phyloP scores from a whole-genome alignment of 1,140 invertebrate species.

The Goniozus legneri region DNA sequence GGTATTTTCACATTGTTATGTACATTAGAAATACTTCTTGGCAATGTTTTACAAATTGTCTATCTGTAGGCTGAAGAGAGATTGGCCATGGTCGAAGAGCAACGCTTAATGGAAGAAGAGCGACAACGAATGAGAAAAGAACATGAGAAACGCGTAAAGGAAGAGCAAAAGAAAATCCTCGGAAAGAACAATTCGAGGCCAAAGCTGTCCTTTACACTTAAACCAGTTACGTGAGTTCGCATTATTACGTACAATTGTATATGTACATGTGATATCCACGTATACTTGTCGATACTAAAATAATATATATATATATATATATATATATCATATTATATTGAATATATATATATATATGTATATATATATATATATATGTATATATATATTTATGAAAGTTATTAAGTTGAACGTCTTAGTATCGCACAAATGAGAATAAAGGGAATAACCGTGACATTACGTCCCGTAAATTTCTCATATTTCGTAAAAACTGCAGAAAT shows the following conservation, averaged over 20 bases:
- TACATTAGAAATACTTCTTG: background rate
- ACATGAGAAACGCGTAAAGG: conserved; percentile 85
- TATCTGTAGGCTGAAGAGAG: conserved; percentile 85
- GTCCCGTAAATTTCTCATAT: too few species aligned
- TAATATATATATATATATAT: too few species aligned
- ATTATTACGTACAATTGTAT: conserved; percentile 43
- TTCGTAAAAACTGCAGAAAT: conserved; percentile 20
- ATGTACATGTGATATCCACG: conserved; percentile 48
- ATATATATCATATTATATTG: too few species aligned
- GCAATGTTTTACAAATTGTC: background rate
- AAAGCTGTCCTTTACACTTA: conserved; percentile 88
- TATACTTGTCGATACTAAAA: conserved; percentile 37
- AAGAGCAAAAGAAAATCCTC: conserved; percentile 94
- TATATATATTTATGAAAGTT: too few species aligned
- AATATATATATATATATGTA: too few species aligned
- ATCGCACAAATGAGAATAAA: too few species aligned
- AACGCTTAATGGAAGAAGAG: conserved; percentile 93
- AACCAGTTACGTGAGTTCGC: conserved; percentile 67
- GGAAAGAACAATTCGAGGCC: conserved; percentile 96
- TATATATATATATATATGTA: too few species aligned
- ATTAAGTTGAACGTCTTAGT: too few species aligned
- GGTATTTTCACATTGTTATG: conserved; percentile 59
- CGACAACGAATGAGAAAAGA: conserved; percentile 88
- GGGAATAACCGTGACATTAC: too few species aligned
- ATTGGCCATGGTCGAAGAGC: conserved; percentile 93